These are phyloP conservation scores for Stomatorhinus ivindoensis DNA, from an alignment of 2,113 vertebrate species.

Conservation along the genomic window DNA sequence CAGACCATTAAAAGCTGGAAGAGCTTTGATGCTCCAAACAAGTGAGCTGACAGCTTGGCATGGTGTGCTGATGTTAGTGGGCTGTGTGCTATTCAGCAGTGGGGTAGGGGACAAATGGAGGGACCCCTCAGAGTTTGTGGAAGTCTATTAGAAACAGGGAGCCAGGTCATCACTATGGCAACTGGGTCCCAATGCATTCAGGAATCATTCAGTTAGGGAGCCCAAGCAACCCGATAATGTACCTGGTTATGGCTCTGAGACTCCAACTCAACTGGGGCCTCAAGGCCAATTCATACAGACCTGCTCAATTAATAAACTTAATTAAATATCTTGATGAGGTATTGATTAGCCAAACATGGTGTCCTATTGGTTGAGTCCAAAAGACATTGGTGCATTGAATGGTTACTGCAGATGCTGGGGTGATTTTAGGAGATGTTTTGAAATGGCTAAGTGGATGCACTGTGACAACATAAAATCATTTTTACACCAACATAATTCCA, in stretches of 20 bases:
- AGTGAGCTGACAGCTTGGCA: neutral
- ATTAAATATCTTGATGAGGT: neutral
- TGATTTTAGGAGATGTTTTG: neutral
- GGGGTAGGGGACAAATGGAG: neutral
- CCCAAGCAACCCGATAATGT: neutral
- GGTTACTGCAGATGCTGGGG: neutral
- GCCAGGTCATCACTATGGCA: conserved; percentile 14
- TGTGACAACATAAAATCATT: neutral
- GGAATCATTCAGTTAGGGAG: neutral
- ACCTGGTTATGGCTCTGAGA: neutral
- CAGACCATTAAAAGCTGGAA: neutral
- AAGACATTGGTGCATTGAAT: neutral
- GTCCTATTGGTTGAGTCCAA: neutral
- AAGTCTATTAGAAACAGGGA: neutral
- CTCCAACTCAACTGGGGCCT: neutral
- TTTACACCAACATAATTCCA: neutral
- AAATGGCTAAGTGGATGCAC: neutral
- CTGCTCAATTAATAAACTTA: neutral
- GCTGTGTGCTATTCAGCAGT: neutral
- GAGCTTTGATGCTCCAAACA: neutral
- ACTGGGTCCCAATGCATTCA: neutral
- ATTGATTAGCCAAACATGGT: neutral
- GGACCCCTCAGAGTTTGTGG: neutral
- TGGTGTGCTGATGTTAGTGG: neutral
- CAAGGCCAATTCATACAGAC: neutral